Evolutionary conservation across 2,113 vertebrate species (phyloP).

Genomic region (Cheirogaleus medius): DNA sequence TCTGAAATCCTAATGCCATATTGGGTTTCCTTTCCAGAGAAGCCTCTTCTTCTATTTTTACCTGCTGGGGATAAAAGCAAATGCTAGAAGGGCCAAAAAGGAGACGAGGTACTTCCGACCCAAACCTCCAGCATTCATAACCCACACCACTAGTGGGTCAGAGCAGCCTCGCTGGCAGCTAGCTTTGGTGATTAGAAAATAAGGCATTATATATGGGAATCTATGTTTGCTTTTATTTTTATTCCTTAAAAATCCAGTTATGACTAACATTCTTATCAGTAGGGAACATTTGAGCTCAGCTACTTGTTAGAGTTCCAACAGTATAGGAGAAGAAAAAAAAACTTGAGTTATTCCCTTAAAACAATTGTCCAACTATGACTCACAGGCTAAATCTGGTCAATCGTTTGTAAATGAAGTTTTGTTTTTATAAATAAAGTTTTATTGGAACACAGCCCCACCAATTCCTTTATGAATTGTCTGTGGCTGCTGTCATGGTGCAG

Average conservation of each 20-base stretch:
- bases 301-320: not conserved
- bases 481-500: not conserved
- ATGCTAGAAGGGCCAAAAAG: not conserved
- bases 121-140: not conserved
- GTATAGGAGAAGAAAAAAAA: not conserved
- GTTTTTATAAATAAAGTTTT: slow-evolving; percentile 39
- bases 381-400: not conserved
- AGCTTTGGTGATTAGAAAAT: not conserved
- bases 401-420: slow-evolving; percentile 23
- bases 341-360: not conserved
- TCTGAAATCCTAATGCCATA: not conserved
- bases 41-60: not conserved
- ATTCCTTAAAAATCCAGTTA: not conserved
- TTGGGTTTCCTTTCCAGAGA: not conserved
- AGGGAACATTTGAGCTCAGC: not conserved
- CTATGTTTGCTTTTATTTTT: not conserved
- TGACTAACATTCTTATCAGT: not conserved
- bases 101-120: not conserved
- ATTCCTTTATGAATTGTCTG: not conserved
- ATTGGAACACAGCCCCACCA: not conserved
- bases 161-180: not conserved
- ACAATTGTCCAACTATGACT: not conserved
- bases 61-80: not conserved
- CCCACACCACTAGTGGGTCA: not conserved
- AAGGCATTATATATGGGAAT: not conserved